Base-by-base conservation (phyloP, 1,140 invertebrate genomes). In the Nephila pilipes region DNA sequence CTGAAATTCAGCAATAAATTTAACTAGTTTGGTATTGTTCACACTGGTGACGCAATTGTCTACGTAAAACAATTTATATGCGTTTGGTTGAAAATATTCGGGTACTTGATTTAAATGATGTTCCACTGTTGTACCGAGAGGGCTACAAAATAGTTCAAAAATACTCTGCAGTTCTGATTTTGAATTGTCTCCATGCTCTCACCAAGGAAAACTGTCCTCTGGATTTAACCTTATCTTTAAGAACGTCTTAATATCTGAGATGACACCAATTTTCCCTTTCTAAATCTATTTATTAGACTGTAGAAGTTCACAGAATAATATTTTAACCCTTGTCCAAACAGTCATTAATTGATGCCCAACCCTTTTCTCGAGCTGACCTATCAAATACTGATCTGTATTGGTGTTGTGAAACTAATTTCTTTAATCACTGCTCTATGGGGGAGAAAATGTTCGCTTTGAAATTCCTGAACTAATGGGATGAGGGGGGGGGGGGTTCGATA, bases 81-180 rank as follows among this genome's bases (percentile, higher is more conserved):
- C n/a, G n/a, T n/a, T 81, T n/a, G n/a, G n/a, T n/a, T n/a, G n/a
- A n/a, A 16, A 32, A 25, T 25, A 25, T 12, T 29, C 54, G 57
- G 22, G 12, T 57, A 85, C 46, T n/a, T 85, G 55, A 57, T 58
- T 29, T 3, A 85, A 20, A 8, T 25, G 22, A 20, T 57, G 83
- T 0, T 85, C 32, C 55, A 85, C 57, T 25, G 29, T 22, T 22
- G 55, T 22, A 57, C 1, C 55, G 25, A 85, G 10, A 14, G 57
- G n/a, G 83, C 16, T 2, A 46, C 83, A 57, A n/a, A n/a, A n/a
- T n/a, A n/a, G n/a, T n/a, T n/a, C n/a, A 85, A 85, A 14, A 60
- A 6, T 0, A 85, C 55, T 14, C 54, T 55, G n/a, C 54, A 55
- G 57, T 85, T 46, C 57, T 54, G n/a, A 14, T 3, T n/a, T n/a